These are phyloP conservation scores for Sarotherodon lohbergeri DNA, from an alignment of 2,113 vertebrate genomes.

Conservation along the genomic window DNA sequence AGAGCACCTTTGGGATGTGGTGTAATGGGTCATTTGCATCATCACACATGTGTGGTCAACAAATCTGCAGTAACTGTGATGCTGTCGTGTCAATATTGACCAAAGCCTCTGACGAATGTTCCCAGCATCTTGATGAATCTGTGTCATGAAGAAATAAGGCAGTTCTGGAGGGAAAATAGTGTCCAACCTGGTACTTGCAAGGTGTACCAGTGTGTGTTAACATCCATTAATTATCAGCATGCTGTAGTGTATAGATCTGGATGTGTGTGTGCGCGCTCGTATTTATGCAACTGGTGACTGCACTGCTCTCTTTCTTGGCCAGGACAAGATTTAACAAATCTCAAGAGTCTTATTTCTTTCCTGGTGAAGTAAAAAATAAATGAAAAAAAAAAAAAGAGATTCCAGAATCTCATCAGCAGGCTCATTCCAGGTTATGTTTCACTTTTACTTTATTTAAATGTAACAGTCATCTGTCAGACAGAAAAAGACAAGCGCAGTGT, in stretches of 20 bases:
- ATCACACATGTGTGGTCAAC: not conserved
- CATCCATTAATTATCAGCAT: not conserved
- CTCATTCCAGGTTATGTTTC: not conserved
- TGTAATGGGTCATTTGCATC: not conserved
- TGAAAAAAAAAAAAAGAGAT: not conserved
- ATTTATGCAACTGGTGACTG: not conserved
- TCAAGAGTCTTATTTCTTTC: not conserved
- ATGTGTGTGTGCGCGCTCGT: accelerated
- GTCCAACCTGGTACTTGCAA: not conserved
- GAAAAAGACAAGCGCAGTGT: not conserved
- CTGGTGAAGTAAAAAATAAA: not conserved
- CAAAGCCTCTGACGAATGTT: not conserved
- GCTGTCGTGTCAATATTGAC: not conserved
- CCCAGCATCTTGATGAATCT: not conserved
- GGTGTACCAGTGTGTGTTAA: not conserved
- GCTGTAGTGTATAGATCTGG: not conserved
- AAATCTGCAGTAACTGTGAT: not conserved
- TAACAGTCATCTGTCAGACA: not conserved
- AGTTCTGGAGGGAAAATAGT: not conserved
- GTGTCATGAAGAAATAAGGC: not conserved
- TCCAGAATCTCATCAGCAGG: not conserved
- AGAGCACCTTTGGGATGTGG: not conserved
- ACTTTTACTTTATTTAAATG: not conserved
- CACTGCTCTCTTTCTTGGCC: not conserved
- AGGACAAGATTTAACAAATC: not conserved